Conservation (phyloP, 2,113 vertebrate species). For the Epinephelus moara region DNA sequence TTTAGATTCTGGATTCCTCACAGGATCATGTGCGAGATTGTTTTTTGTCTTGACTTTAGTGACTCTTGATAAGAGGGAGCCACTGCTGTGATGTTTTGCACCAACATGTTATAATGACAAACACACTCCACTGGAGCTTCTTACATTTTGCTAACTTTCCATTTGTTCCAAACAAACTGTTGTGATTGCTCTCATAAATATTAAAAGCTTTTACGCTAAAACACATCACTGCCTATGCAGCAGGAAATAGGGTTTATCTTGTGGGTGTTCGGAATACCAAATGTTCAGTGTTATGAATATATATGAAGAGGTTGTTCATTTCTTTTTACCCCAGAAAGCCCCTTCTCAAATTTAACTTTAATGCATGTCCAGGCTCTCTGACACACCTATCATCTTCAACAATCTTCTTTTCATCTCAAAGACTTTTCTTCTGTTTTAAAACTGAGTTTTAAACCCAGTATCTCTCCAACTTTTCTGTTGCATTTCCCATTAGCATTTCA, state of each 20-base stretch:
- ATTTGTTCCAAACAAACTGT: neutral
- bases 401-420: conserved; percentile 1
- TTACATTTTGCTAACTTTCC: neutral
- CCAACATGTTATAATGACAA: neutral
- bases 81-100: neutral
- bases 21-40: neutral
- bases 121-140: neutral
- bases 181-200: neutral
- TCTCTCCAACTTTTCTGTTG: conserved; percentile 8
- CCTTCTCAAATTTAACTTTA: neutral
- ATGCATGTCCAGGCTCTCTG: neutral
- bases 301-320: neutral
- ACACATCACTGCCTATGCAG: neutral
- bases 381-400: neutral
- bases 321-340: neutral
- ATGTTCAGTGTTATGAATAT: neutral
- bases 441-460: neutral
- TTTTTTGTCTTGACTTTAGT: neutral
- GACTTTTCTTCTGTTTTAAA: conserved; percentile 5
- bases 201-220: neutral
- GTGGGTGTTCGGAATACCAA: neutral
- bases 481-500: conserved; percentile 34
- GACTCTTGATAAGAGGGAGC: neutral
- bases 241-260: neutral
- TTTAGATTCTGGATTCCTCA: neutral